Conservation (phyloP, 2,797 vertebrate species). For the Enteromius viviparus region DNA sequence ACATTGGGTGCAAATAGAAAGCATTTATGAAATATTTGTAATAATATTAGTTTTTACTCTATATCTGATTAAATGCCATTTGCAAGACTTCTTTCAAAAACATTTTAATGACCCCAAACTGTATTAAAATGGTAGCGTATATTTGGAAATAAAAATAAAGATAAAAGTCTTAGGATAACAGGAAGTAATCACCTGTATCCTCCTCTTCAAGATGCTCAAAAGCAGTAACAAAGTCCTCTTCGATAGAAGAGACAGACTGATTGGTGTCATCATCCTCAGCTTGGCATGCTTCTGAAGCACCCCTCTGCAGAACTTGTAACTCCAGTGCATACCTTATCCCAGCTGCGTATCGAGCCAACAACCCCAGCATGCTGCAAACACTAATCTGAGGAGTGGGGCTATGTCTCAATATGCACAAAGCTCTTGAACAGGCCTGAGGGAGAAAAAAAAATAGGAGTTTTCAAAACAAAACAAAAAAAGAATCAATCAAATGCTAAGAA, state of each 20-base stretch:
- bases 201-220: constrained; percentile 97
- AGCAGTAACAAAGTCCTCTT: constrained; percentile 98
- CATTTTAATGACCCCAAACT: not conserved
- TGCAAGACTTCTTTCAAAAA: not conserved
- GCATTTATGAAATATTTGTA: not conserved
- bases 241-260: constrained; percentile 96
- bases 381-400: constrained; percentile 78
- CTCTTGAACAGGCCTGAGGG: constrained; percentile 77
- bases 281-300: constrained; percentile 71
- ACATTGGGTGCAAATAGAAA: not conserved
- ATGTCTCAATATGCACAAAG: constrained; percentile 88
- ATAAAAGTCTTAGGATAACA: not conserved
- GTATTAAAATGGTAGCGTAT: not conserved
- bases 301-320: constrained; percentile 77
- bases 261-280: constrained; percentile 95
- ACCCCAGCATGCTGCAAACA: constrained; percentile 80
- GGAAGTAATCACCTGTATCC: constrained; percentile 70
- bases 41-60: not conserved
- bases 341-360: constrained; percentile 88
- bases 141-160: not conserved
- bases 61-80: not conserved
- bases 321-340: constrained; percentile 88
- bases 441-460: constrained; percentile 4
- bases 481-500: not conserved
- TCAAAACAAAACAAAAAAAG: not conserved